Percentiles rank a stretch among this genome's conserved stretches.
phyloP scores from a whole-genome alignment of 2,113 vertebrate species.

The Myotis lucifugus region DNA sequence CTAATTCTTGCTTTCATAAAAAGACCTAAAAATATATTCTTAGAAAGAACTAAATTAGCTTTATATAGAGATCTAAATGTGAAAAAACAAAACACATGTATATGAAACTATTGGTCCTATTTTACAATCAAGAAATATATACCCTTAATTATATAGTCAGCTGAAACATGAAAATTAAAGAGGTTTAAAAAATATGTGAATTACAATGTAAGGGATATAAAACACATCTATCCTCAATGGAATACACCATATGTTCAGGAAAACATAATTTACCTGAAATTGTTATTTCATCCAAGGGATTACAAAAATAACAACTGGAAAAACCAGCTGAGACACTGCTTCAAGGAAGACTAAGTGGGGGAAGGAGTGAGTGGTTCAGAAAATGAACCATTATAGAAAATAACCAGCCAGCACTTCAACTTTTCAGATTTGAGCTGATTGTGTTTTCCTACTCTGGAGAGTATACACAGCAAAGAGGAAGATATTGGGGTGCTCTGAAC shows the following conservation, averaged over 20 bases:
- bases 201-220: background rate
- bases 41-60: conserved; percentile 18
- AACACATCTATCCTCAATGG: conserved; percentile 8
- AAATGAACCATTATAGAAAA: conserved; percentile 5
- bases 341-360: background rate
- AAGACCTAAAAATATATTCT: conserved; percentile 34
- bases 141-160: background rate
- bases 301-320: background rate
- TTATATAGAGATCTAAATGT: background rate
- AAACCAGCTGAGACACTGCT: background rate
- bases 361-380: background rate
- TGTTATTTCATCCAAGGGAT: background rate
- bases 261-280: background rate
- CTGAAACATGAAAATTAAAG: conserved; percentile 2
- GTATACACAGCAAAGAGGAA: background rate
- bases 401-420: background rate
- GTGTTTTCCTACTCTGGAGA: background rate
- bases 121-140: background rate
- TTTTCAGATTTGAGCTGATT: background rate
- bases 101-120: background rate
- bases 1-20: conserved; percentile 48
- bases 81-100: background rate
- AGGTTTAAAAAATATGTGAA: background rate
- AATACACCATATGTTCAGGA: background rate
- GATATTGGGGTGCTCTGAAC: background rate